A percentile compares a stretch with the other conserved stretches of the same genome.
phyloP scores from a whole-genome alignment of 1,140 invertebrate genomes.

The Octopus bimaculoides region DNA sequence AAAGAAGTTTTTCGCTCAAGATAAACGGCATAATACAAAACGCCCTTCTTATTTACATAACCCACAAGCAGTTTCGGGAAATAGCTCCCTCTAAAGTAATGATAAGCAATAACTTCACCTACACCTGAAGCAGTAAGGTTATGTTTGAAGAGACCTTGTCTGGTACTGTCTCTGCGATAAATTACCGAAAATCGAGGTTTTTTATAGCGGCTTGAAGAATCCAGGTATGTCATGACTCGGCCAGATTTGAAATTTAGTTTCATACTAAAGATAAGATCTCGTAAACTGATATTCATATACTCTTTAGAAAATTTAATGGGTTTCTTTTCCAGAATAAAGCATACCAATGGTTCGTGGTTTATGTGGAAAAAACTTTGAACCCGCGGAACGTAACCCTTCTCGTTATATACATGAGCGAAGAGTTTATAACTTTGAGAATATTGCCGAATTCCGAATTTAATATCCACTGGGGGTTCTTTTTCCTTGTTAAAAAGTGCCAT shows the following conservation, averaged over 20 bases:
- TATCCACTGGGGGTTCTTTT: conserved; percentile 32
- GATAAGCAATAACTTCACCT: conserved; percentile 22
- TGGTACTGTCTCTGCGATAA: conserved; percentile 35
- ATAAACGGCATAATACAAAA: conserved; percentile 31
- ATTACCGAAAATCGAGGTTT: conserved; percentile 44
- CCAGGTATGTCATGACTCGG: conserved; percentile 39
- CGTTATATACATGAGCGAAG: conserved; percentile 38
- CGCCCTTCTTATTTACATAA: conserved; percentile 28
- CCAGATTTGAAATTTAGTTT: conserved; percentile 23
- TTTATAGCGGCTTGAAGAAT: conserved; percentile 39
- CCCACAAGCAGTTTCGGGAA: conserved; percentile 34
- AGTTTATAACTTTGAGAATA: conserved; percentile 45
- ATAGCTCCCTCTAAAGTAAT: conserved; percentile 24
- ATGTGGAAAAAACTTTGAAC: conserved; percentile 40
- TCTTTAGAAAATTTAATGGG: conserved; percentile 34
- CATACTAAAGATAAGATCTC: conserved; percentile 28
- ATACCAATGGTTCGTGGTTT: conserved; percentile 37
- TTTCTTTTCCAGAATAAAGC: conserved; percentile 44
- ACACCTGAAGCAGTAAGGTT: conserved; percentile 25
- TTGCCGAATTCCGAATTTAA: conserved; percentile 44
- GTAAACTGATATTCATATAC: conserved; percentile 33
- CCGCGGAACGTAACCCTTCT: conserved; percentile 41
- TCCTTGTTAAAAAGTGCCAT: conserved; percentile 41
- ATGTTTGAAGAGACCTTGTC: conserved; percentile 34
- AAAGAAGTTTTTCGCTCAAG: conserved; percentile 25